These are phyloP conservation scores for Lasaia peninsularis DNA, from an alignment of 1,140 invertebrate species.

Conservation along the genomic window DNA sequence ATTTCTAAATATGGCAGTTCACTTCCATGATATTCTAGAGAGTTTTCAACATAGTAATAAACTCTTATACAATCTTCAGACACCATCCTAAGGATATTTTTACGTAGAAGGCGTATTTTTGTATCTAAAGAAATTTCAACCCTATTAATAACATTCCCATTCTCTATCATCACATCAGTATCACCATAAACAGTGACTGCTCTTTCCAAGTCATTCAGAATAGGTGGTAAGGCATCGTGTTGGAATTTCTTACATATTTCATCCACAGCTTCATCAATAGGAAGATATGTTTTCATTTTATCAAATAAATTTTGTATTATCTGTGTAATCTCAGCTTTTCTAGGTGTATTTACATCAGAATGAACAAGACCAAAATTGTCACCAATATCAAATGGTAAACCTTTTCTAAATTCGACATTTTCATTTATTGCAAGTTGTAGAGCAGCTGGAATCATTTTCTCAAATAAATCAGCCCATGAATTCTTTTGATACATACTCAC, in stretches of 20 bases:
- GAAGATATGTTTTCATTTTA: slow-evolving; percentile 81
- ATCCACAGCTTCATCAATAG: slow-evolving; percentile 91
- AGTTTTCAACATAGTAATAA: slow-evolving; percentile 91
- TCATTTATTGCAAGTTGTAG: slow-evolving; percentile 84
- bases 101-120: slow-evolving; percentile 83
- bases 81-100: slow-evolving; percentile 85
- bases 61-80: slow-evolving; percentile 80
- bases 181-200: slow-evolving; percentile 82
- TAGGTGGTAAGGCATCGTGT: slow-evolving; percentile 92
- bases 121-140: slow-evolving; percentile 84
- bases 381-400: slow-evolving; percentile 89
- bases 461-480: slow-evolving; percentile 91
- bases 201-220: slow-evolving; percentile 82
- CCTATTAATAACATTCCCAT: slow-evolving; percentile 80
- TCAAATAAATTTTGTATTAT: slow-evolving; percentile 81
- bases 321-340: slow-evolving; percentile 78
- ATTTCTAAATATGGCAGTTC: slow-evolving; percentile 89
- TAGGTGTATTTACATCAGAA: slow-evolving; percentile 66
- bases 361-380: slow-evolving; percentile 85
- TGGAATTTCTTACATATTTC: slow-evolving; percentile 90
- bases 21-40: slow-evolving; percentile 88
- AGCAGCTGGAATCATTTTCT: slow-evolving; percentile 88
- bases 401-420: slow-evolving; percentile 86
- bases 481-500: slow-evolving; percentile 95
- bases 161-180: slow-evolving; percentile 82